Evolutionary conservation across 2,888 invertebrate genomes (phyloP).

Genomic region (Drosophila crucigera): DNA sequence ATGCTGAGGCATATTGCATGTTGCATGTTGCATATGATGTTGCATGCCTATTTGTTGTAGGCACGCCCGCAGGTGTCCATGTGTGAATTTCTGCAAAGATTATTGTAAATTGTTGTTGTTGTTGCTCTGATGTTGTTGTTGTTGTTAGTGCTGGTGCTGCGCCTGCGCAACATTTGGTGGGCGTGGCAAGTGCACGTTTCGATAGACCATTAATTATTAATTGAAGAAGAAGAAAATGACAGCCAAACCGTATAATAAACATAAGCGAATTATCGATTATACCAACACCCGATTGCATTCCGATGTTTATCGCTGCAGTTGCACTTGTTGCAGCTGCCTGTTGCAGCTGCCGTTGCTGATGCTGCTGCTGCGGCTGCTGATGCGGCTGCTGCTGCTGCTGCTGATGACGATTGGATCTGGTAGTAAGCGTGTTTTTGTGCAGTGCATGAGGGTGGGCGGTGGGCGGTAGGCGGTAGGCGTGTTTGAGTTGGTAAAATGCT

Average conservation of each 20-base stretch:
- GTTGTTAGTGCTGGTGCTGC: conserved; percentile 66
- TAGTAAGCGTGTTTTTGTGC: conserved; percentile 29
- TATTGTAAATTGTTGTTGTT: conserved; percentile 49
- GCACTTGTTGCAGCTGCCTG: conserved; percentile 37
- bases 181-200: conserved; percentile 69
- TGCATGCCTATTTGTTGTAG: conserved; percentile 63
- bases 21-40: conserved; percentile 28
- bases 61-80: conserved; percentile 84
- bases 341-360: conserved; percentile 22
- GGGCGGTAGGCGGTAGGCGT: conserved; percentile 51
- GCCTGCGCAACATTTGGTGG: conserved; percentile 75
- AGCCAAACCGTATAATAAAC: conserved; percentile 42
- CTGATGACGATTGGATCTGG: conserved; percentile 48
- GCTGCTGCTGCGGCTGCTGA: background rate
- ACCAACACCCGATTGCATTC: conserved; percentile 72
- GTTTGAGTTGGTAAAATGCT: conserved; percentile 11
- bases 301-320: conserved; percentile 33
- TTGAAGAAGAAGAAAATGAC: conserved; percentile 28
- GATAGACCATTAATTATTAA: conserved; percentile 31
- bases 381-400: conserved; percentile 16
- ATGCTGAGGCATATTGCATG: conserved; percentile 30
- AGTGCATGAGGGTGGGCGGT: conserved; percentile 57
- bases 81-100: conserved; percentile 84
- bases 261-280: conserved; percentile 53
- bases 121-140: conserved; percentile 33